Base-by-base conservation (phyloP, 2,888 invertebrate genomes). In the Carpatolechia fugitivella region DNA sequence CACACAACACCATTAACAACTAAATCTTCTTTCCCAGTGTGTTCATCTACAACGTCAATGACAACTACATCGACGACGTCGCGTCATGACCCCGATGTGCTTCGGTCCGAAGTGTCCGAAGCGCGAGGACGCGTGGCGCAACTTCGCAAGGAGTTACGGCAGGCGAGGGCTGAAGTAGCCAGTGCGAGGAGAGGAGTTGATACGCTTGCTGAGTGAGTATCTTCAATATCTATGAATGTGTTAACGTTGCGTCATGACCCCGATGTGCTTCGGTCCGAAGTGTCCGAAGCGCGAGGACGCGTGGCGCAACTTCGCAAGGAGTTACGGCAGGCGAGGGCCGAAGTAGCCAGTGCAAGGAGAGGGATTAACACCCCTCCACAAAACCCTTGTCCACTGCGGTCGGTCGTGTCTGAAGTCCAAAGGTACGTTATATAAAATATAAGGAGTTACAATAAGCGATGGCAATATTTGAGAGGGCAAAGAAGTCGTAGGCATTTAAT, bases 191-290 rank as follows among this genome's bases (percentile, higher is more conserved):
- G 96, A 64, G 98, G 98, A 56, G 96, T 98, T 55, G 96, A 98
- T 73, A 98, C 98, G 1, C 91, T 98, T 52, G 93, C 96, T 57
- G 95, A 94, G 96, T 98, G 91, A 93, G 94, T 92, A 62, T 46
- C 35, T 8, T 8, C 7, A 29, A 6, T 1, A 2, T 10, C 3
- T 16, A 20, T 16, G 13, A 4, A 41, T 20, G 1, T n/a, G n/a
- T n/a, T n/a, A n/a, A 96, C 96, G 76, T 97, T 97, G 56, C 95
- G 97, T 75, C 98, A 98, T 80, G 98, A 99, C 87, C 98, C 98
- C 36, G 98, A 99, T 76, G 91, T 98, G 57, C 91, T 99, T 57
- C 95, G 97, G 77, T 95, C 97, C 33, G 98, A 99, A 80, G 96
- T 99, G 63, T 95, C 96, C 60, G 92, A 96, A 78, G 98, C 98